These are phyloP conservation scores for Arion vulgaris DNA, from an alignment of 1,140 invertebrate genomes.

Conservation along the genomic window DNA sequence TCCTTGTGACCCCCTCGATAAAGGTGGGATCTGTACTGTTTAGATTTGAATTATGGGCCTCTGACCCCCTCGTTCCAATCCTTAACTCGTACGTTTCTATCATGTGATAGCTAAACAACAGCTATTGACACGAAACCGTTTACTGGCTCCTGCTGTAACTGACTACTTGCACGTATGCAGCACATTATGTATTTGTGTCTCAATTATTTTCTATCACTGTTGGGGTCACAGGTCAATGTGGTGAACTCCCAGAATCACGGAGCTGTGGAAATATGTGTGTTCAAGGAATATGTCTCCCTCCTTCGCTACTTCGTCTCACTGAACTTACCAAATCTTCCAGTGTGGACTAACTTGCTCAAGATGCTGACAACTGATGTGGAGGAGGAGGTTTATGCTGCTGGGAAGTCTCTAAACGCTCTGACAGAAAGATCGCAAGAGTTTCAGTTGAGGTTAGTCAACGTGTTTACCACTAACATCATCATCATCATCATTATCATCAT, in stretches of 20 bases:
- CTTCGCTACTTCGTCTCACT: slow-evolving; percentile 65
- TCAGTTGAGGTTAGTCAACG: not conserved
- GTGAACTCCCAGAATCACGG: slow-evolving; percentile 68
- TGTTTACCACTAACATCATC: not conserved
- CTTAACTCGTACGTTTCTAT: too few relatives aligned
- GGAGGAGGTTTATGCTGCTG: slow-evolving; percentile 65
- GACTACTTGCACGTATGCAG: too few relatives aligned
- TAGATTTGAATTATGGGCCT: too few relatives aligned
- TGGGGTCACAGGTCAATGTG: slow-evolving; percentile 45
- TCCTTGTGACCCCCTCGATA: too few relatives aligned
- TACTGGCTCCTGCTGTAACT: too few relatives aligned
- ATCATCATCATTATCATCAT: not conserved
- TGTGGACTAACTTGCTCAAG: slow-evolving; percentile 68
- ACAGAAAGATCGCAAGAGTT: slow-evolving; percentile 53
- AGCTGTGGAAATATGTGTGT: slow-evolving; percentile 67
- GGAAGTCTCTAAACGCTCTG: slow-evolving; percentile 64
- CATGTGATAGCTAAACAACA: too few relatives aligned
- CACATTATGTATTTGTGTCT: too few relatives aligned
- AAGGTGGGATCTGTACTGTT: too few relatives aligned
- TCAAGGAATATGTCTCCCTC: slow-evolving; percentile 61
- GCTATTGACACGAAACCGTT: too few relatives aligned
- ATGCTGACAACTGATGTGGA: slow-evolving; percentile 67
- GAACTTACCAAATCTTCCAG: slow-evolving; percentile 61
- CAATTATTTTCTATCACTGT: too few relatives aligned
- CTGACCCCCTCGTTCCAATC: too few relatives aligned